A percentile compares a stretch with the other conserved stretches of the same genome.
Evolutionary conservation across 2,797 vertebrate genomes (phyloP).

Genomic region (Pangasius krempfi): DNA sequence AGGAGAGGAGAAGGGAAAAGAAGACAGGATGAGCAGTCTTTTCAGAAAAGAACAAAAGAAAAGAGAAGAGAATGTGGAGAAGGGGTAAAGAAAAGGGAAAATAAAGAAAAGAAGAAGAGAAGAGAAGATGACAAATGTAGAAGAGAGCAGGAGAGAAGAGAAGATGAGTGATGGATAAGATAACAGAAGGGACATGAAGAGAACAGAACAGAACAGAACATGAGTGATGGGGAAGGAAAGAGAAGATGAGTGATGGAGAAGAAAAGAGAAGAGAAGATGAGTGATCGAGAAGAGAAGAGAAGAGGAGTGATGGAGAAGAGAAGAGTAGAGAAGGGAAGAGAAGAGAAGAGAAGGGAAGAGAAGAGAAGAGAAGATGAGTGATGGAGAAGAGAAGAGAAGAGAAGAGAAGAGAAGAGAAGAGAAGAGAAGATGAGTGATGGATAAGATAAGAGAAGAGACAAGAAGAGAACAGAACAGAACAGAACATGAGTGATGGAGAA

Average conservation of each 20-base stretch:
- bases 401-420: background rate
- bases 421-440: background rate
- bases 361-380: background rate
- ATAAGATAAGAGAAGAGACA: conserved; percentile 23
- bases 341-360: background rate
- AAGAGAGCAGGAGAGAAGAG: background rate
- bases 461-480: background rate
- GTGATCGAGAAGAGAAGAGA: background rate
- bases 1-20: background rate
- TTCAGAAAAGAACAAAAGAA: background rate
- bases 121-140: background rate
- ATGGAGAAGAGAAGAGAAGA: background rate
- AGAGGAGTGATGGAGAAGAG: too few species aligned
- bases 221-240: background rate
- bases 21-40: background rate
- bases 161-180: background rate
- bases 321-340: too few species aligned
- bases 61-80: background rate
- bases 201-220: background rate
- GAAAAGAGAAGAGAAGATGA: background rate
- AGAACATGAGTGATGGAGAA: background rate
- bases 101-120: background rate
- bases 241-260: background rate
- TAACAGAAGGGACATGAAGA: background rate
- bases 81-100: background rate